Base-by-base conservation (phyloP, 2,888 invertebrate species). In the Drosophila phalerata region DNA sequence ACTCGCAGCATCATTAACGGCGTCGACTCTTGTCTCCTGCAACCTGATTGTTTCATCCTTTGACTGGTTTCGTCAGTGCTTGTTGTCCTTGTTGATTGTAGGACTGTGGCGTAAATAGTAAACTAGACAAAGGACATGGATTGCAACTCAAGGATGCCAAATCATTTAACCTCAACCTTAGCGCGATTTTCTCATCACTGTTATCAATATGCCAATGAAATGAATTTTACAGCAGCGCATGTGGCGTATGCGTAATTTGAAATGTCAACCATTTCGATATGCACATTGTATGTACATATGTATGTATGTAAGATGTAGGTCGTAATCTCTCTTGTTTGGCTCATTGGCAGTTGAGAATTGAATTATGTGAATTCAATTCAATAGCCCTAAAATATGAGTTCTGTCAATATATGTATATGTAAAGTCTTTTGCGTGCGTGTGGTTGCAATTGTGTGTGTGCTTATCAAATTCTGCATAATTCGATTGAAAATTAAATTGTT, bases 401-500 rank as follows among this genome's bases (percentile, higher is more conserved):
- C 38, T 32, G 38, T 60, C 51, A 11, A 37, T 38, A 34, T 49
- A 37, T 38, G 32, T 49, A 19, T 38, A 34, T 49, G 22, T 62
- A 22, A 25, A 8, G 45, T 3, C 8, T 40, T 40, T 9, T 48
- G 17, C 45, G 52, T 53, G 48, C 56, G 22, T 55, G 62, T 47
- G 60, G 45, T 43, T 60, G 28, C 45, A 48, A 62, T 43, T 28
- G 37, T 34, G 30, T 63, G 43, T 49, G 62, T 66, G 67, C 52
- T 63, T 60, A 72, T 57, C 88, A 67, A 65, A 71, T 81, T 70
- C 52, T 73, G 71, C 76, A 75, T 84, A 88, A 88, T 84, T 88
- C 76, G 83, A 79, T 83, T 69, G 73, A 58, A 87, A 89, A 85
- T 87, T 72, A 85, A 82, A 82, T 85, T 85, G 83, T 85, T 85